Evolutionary conservation across 2,888 invertebrate genomes (phyloP).

Genomic region (Tupiocoris notatus): DNA sequence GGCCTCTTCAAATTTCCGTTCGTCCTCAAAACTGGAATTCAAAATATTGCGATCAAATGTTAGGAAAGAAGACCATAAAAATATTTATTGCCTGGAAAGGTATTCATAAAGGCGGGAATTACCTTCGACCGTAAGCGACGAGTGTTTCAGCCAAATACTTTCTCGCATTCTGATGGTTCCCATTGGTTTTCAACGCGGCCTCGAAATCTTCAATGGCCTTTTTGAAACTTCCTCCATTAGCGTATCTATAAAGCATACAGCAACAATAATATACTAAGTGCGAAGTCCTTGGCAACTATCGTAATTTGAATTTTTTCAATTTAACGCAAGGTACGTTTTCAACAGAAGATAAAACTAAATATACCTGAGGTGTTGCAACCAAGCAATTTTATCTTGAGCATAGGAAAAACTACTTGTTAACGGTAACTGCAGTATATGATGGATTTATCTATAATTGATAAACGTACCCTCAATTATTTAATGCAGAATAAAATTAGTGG

Average conservation of each 20-base stretch:
- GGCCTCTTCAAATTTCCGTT: slow-evolving; percentile 80
- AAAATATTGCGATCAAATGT: not conserved
- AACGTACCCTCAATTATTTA: too few relatives aligned
- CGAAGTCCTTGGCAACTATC: too few relatives aligned
- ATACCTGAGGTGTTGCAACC: too few relatives aligned
- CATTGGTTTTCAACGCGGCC: slow-evolving; percentile 82
- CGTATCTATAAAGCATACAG: slow-evolving; percentile 60
- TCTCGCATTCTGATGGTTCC: slow-evolving; percentile 86
- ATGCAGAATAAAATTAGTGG: too few relatives aligned
- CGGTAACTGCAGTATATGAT: too few relatives aligned
- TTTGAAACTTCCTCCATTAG: slow-evolving; percentile 89
- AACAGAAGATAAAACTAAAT: too few relatives aligned
- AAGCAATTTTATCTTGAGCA: too few relatives aligned
- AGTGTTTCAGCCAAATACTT: slow-evolving; percentile 93
- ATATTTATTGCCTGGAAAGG: not conserved
- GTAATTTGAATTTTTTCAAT: not conserved
- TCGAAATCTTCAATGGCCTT: slow-evolving; percentile 95
- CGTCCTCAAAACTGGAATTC: slow-evolving; percentile 72
- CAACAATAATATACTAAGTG: too few relatives aligned
- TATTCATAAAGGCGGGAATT: slow-evolving; percentile 20
- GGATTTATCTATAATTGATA: too few relatives aligned
- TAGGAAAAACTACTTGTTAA: not conserved
- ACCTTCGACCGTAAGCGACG: slow-evolving; percentile 75
- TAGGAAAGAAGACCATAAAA: not conserved
- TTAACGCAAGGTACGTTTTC: too few relatives aligned